Conservation (phyloP, 1,140 invertebrate species). For the Zaprionus ornatus region DNA sequence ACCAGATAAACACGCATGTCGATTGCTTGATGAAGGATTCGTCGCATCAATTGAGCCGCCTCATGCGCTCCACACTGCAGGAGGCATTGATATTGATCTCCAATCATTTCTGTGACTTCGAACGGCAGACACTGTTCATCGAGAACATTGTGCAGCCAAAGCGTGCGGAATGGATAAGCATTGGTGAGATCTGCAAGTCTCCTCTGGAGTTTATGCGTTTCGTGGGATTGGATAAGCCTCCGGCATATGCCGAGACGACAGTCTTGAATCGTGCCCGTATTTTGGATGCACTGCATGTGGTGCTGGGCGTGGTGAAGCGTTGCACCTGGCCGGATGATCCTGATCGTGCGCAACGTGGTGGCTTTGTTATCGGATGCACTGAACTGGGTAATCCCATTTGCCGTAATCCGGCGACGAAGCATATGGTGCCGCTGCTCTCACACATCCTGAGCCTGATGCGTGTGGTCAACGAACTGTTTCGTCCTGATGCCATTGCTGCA, state of each 20-base stretch:
- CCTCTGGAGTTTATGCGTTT: conserved; percentile 90
- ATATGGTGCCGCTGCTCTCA: conserved; percentile 91
- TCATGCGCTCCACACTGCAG: conserved; percentile 92
- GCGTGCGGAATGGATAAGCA: conserved; percentile 86
- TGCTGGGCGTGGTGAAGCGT: conserved; percentile 93
- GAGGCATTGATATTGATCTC: conserved; percentile 92
- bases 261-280: conserved; percentile 85
- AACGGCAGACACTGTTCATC: conserved; percentile 92
- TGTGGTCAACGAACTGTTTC: conserved; percentile 92
- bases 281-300: conserved; percentile 88
- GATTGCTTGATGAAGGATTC: conserved; percentile 87
- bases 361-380: conserved; percentile 91
- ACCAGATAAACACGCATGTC: conserved; percentile 91
- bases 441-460: conserved; percentile 90
- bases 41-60: conserved; percentile 88
- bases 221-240: conserved; percentile 90
- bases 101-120: conserved; percentile 95
- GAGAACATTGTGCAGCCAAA: conserved; percentile 90
- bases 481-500: conserved; percentile 86
- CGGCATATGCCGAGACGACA: conserved; percentile 84
- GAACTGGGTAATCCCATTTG: conserved; percentile 91
- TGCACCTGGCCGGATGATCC: conserved; percentile 93
- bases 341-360: conserved; percentile 90
- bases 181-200: conserved; percentile 87
- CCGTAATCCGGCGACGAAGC: conserved; percentile 92